Evolutionary conservation across 37 sponge, comb jelly and placozoan species (phyloP).

Genomic region (Agelas oroides): DNA sequence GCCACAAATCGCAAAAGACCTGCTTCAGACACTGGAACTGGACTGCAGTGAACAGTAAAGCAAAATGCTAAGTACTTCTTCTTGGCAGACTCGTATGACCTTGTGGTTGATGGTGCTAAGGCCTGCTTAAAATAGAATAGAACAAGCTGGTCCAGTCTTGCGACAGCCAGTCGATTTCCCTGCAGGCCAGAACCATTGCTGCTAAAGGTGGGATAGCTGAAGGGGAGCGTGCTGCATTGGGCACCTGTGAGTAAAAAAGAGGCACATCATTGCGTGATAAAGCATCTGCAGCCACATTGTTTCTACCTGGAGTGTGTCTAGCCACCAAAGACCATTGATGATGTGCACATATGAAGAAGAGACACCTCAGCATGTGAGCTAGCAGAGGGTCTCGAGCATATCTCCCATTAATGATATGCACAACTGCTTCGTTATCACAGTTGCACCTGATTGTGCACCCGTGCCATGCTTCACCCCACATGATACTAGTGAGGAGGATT

Average conservation of each 20-base stretch:
- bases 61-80: slow-evolving; percentile 11
- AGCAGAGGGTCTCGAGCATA: background rate
- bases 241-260: slow-evolving; percentile 12
- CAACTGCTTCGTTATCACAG: slow-evolving; percentile 8
- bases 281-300: slow-evolving; percentile 48
- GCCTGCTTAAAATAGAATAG: slow-evolving; percentile 10
- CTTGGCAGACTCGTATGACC: slow-evolving; percentile 27
- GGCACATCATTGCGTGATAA: slow-evolving; percentile 14
- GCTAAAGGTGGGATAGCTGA: background rate
- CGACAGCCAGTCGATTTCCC: slow-evolving; percentile 39
- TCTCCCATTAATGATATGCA: background rate
- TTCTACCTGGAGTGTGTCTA: slow-evolving; percentile 6
- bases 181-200: background rate
- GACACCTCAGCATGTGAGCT: slow-evolving; percentile 6
- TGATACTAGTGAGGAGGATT: background rate
- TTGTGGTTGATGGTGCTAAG: slow-evolving; percentile 14
- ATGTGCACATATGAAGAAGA: background rate
- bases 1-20: slow-evolving; percentile 16
- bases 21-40: slow-evolving; percentile 8
- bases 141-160: slow-evolving; percentile 31
- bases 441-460: background rate
- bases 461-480: background rate
- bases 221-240: background rate
- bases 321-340: background rate
- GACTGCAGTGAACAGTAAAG: background rate